Evolutionary conservation across 2,113 vertebrate genomes (phyloP).

Genomic region (Oceanodroma tethys): DNA sequence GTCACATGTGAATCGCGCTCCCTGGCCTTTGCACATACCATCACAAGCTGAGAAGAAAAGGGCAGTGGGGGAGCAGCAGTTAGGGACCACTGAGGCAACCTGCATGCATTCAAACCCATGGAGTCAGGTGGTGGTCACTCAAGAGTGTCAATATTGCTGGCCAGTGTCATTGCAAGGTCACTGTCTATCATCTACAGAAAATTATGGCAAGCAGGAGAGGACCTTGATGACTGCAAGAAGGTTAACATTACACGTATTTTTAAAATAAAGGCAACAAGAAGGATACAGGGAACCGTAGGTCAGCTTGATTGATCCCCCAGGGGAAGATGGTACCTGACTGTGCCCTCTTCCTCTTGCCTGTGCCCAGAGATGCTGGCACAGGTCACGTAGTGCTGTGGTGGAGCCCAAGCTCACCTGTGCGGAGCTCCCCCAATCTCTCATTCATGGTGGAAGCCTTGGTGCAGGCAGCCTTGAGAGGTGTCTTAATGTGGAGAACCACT

Average conservation of each 20-base stretch:
- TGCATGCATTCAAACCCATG: not conserved
- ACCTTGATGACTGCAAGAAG: not conserved
- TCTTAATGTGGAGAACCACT: not conserved
- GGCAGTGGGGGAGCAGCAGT: not conserved
- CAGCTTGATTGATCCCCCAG: not conserved
- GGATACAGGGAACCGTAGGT: not conserved
- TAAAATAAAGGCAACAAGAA: not conserved
- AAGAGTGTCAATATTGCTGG: rapidly evolving
- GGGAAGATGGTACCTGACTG: not conserved
- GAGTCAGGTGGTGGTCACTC: not conserved
- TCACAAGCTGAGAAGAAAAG: not conserved
- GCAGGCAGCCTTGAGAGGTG: not conserved
- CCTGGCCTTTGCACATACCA: not conserved
- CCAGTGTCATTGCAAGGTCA: not conserved
- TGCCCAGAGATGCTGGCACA: not conserved
- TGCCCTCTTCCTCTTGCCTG: not conserved
- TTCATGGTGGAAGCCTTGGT: not conserved
- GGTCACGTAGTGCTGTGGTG: not conserved
- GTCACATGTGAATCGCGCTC: rapidly evolving
- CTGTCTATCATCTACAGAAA: not conserved
- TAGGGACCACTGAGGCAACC: not conserved
- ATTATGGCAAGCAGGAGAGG: not conserved
- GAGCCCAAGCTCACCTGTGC: not conserved
- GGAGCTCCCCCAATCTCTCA: not conserved
- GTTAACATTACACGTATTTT: not conserved